These are phyloP conservation scores for Diacarnus erythraeanus DNA, from an alignment of 37 sponge, comb jelly and placozoan genomes.

Conservation along the genomic window DNA sequence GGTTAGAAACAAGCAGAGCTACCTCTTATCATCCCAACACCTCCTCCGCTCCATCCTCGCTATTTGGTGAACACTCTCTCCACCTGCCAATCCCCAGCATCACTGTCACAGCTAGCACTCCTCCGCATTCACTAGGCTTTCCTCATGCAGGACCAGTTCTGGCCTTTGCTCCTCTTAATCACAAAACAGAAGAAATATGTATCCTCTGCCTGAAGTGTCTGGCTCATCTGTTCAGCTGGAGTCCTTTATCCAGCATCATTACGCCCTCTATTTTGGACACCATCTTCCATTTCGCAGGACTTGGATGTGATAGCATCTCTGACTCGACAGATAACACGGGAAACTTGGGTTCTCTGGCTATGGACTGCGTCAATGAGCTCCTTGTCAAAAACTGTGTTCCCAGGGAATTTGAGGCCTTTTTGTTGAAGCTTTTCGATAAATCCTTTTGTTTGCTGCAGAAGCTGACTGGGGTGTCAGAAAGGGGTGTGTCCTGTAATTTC, in stretches of 20 bases:
- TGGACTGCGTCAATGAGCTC: constrained; percentile 81
- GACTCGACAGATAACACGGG: constrained; percentile 50
- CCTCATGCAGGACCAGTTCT: background rate
- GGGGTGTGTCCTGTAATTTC: constrained; percentile 27
- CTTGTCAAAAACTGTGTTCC: constrained; percentile 74
- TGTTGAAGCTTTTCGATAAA: constrained; percentile 78
- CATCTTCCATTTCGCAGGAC: constrained; percentile 70
- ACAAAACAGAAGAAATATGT: constrained; percentile 50
- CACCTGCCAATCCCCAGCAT: background rate
- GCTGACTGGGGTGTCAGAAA: constrained; percentile 52
- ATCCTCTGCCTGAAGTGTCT: constrained; percentile 57
- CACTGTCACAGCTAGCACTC: background rate
- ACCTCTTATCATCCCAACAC: background rate
- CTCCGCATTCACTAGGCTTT: background rate
- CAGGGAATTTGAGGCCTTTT: constrained; percentile 60
- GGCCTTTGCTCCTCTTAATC: constrained; percentile 48
- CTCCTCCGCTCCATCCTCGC: background rate
- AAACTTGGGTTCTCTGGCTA: constrained; percentile 66
- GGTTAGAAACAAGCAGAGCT: background rate
- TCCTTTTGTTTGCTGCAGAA: constrained; percentile 59
- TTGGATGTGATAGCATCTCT: constrained; percentile 66
- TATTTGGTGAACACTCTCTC: background rate
- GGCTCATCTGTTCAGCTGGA: constrained; percentile 82
- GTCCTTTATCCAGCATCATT: constrained; percentile 62
- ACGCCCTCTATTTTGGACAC: constrained; percentile 57